Evolutionary conservation across 92 coral and sea anemone genomes (phyloP).

Genomic region (Zoanthus sociatus): DNA sequence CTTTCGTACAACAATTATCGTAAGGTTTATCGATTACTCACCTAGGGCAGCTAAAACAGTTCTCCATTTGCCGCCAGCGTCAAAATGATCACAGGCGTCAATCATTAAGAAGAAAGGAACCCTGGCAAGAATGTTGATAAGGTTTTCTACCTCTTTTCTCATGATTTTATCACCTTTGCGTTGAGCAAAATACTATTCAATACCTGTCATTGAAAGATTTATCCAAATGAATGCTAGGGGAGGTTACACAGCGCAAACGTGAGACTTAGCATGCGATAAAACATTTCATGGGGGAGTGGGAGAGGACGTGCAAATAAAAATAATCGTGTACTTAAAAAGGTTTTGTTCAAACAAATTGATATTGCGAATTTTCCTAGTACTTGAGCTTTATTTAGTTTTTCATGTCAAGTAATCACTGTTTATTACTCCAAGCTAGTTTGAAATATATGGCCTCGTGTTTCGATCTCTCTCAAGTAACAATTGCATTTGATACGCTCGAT

Average conservation of each 20-base stretch:
- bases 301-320: neutral
- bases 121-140: constrained; percentile 67
- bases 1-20: too few species aligned
- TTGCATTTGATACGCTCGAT: constrained; percentile 2
- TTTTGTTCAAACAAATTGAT: neutral
- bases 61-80: constrained; percentile 59
- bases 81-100: constrained; percentile 59
- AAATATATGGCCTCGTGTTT: neutral
- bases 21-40: constrained; percentile 20
- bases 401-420: neutral
- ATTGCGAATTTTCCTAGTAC: neutral
- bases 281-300: neutral
- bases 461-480: neutral
- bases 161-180: neutral
- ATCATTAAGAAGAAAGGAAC: constrained; percentile 72
- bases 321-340: neutral
- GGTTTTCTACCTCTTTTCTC: constrained; percentile 52
- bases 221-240: neutral
- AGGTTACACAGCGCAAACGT: too few species aligned
- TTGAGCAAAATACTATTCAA: too few species aligned
- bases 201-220: neutral
- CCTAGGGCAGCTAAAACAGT: constrained; percentile 65
- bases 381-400: neutral
- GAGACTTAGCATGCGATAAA: too few species aligned
- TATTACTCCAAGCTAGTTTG: too few species aligned